A percentile compares a stretch with the other conserved stretches of the same genome.
Evolutionary conservation across 2,797 vertebrate species (phyloP).

Genomic region (Mormyrus proboscirostris): DNA sequence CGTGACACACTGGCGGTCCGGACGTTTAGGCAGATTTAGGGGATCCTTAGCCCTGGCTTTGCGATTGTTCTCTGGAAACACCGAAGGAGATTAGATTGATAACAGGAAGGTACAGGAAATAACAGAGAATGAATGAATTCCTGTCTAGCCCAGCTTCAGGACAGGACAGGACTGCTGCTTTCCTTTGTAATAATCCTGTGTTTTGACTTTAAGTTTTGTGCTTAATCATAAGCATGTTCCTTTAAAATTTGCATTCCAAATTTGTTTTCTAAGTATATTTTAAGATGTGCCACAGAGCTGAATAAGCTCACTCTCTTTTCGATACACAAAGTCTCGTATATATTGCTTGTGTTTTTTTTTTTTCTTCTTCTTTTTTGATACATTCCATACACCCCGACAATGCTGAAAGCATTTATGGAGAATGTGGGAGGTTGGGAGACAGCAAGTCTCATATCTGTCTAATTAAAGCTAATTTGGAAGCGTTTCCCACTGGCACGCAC

Average conservation of each 20-base stretch:
- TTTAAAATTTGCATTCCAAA: not conserved
- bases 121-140: not conserved
- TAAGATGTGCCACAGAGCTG: not conserved
- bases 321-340: not conserved
- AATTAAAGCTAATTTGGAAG: conserved; percentile 24
- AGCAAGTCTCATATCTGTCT: not conserved
- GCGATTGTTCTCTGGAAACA: not conserved
- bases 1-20: not conserved
- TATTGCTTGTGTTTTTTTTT: not conserved
- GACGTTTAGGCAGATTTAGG: not conserved
- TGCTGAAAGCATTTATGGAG: not conserved
- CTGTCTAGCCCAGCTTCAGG: not conserved
- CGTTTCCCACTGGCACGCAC: conserved; percentile 13
- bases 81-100: not conserved
- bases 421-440: not conserved
- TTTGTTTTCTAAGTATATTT: not conserved
- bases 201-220: not conserved
- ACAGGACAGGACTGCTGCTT: not conserved
- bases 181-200: not conserved
- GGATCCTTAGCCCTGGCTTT: not conserved
- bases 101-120: not conserved
- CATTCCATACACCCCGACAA: not conserved
- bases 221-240: not conserved
- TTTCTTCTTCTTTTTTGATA: not conserved
- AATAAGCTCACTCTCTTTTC: not conserved